These are phyloP conservation scores for Ceyx cyanopectus DNA, from an alignment of 2,113 vertebrate genomes.

Conservation along the genomic window DNA sequence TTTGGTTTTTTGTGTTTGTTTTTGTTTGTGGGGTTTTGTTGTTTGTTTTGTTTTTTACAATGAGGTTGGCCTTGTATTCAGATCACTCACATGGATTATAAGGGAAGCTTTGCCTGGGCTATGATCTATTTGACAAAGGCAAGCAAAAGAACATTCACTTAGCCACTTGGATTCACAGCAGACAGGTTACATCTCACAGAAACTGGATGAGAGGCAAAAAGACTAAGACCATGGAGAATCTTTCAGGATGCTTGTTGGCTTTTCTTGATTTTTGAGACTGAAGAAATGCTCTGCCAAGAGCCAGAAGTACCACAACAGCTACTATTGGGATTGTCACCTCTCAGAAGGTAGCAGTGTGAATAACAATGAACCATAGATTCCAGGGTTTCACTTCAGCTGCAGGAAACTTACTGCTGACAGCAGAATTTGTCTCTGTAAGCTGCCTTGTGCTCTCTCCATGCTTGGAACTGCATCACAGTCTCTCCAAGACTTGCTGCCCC, in stretches of 20 bases:
- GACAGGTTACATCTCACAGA: neutral
- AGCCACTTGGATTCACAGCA: neutral
- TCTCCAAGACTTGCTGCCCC: neutral
- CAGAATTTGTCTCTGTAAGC: slow-evolving; percentile 23
- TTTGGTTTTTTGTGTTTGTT: no score
- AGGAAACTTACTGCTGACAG: neutral
- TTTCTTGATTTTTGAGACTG: neutral
- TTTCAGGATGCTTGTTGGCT: neutral
- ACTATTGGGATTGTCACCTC: neutral
- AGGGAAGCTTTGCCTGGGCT: neutral
- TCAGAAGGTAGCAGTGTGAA: neutral
- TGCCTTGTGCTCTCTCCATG: neutral
- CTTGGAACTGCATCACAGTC: neutral
- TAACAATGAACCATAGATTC: neutral
- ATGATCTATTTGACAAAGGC: neutral
- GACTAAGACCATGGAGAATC: neutral
- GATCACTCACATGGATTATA: neutral
- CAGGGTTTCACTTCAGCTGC: neutral
- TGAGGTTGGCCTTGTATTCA: neutral
- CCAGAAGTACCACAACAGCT: neutral
- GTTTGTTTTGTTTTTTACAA: neutral
- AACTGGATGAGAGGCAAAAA: neutral
- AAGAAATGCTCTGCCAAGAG: neutral
- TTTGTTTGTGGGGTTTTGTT: neutral
- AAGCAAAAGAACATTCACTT: neutral